Conservation (phyloP, 2,888 invertebrate genomes). For the Schrankia costaestrigalis region DNA sequence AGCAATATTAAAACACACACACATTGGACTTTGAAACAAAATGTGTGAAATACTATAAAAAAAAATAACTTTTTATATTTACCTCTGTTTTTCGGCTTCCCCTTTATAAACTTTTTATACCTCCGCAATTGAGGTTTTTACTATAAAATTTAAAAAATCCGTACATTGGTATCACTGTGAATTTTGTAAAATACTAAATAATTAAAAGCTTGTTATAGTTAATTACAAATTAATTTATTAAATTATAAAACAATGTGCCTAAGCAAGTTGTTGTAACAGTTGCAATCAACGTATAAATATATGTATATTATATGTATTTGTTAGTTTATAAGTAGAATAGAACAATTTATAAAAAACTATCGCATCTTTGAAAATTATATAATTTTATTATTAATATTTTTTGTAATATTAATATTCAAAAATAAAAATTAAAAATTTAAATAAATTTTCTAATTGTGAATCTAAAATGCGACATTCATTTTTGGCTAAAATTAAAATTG, state of each 20-base stretch:
- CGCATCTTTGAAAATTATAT: constrained; percentile 28
- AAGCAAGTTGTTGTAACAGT: constrained; percentile 41
- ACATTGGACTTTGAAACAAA: no score
- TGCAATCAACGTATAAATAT: constrained; percentile 29
- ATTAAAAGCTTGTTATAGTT: constrained; percentile 25
- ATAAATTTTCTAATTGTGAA: constrained; percentile 8
- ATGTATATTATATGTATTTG: constrained; percentile 13
- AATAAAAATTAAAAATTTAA: constrained; percentile 5
- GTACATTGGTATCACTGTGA: no score
- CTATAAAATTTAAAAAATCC: no score
- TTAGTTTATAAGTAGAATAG: constrained; percentile 26
- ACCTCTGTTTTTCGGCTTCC: constrained; percentile 16
- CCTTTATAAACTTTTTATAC: constrained; percentile 12
- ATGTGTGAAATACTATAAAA: no score
- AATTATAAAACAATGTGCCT: constrained; percentile 60
- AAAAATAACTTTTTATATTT: constrained; percentile 11
- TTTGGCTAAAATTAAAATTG: no score
- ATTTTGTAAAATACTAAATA: constrained; percentile 11
- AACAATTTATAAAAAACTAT: constrained; percentile 11
- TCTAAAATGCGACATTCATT: constrained; percentile 7
- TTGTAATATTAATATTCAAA: constrained; percentile 6
- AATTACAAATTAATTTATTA: constrained; percentile 28
- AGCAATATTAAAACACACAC: no score
- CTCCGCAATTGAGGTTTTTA: constrained; percentile 11
- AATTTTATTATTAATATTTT: no score